Percentiles rank a stretch among this genome's conserved stretches.
These are phyloP conservation scores for Rhizomys pruinosus DNA, from an alignment of 2,113 vertebrate genomes.

Conservation along the genomic window DNA sequence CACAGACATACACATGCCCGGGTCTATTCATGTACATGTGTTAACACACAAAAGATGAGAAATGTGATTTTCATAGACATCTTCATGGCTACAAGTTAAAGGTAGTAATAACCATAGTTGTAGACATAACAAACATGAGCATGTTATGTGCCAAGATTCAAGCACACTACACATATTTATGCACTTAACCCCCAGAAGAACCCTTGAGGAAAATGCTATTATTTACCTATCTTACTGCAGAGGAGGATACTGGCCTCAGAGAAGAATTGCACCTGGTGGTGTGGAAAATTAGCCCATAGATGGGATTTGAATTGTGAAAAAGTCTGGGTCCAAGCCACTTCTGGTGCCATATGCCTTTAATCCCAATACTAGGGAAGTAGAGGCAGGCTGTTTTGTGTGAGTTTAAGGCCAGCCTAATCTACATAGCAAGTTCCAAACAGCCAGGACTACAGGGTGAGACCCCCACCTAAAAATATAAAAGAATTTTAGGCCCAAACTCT, in stretches of 20 bases:
- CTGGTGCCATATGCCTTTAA: too few species aligned
- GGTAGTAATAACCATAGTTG: conserved; percentile 49
- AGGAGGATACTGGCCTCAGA: conserved; percentile 47
- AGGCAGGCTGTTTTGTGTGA: too few species aligned
- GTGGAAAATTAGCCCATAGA: background rate
- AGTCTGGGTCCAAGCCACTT: background rate
- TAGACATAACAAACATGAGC: background rate
- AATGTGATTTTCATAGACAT: conserved; percentile 31
- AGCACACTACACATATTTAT: background rate
- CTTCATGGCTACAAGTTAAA: conserved; percentile 13
- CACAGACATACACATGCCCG: too few species aligned
- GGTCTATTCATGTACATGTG: background rate
- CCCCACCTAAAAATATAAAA: background rate
- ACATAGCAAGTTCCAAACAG: too few species aligned
- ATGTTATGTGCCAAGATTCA: conserved; percentile 14
- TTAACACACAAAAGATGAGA: background rate
- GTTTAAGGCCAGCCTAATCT: too few species aligned
- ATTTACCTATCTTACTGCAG: conserved; percentile 42
- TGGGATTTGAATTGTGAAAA: conserved; percentile 27
- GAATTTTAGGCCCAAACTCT: conserved; percentile 1
- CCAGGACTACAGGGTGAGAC: too few species aligned
- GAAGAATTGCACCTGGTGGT: background rate
- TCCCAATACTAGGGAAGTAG: too few species aligned
- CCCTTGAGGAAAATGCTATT: background rate
- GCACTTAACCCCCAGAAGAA: conserved; percentile 45